These are phyloP conservation scores for Battus philenor DNA, from an alignment of 1,140 invertebrate species.

Conservation along the genomic window DNA sequence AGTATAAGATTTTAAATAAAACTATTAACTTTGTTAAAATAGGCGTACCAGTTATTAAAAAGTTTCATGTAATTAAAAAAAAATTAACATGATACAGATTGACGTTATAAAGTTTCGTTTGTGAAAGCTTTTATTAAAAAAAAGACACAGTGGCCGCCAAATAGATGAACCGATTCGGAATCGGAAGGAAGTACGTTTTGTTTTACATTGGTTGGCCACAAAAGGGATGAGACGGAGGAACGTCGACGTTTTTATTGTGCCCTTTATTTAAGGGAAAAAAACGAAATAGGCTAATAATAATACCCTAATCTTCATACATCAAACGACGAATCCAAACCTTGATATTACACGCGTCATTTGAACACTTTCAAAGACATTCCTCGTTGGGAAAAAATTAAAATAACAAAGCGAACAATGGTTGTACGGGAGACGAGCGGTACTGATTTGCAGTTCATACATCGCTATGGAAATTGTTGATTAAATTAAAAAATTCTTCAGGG, in stretches of 20 bases:
- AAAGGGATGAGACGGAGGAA: slow-evolving; percentile 40
- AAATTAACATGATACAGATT: no score
- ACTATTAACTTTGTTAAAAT: no score
- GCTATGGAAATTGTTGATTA: slow-evolving; percentile 28
- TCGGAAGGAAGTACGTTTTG: no score
- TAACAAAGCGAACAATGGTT: slow-evolving; percentile 58
- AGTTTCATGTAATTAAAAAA: no score
- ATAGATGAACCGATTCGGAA: no score
- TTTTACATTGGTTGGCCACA: slow-evolving; percentile 46
- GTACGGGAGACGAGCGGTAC: slow-evolving; percentile 17
- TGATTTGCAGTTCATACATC: slow-evolving; percentile 30
- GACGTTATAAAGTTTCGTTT: no score
- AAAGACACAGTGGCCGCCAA: no score
- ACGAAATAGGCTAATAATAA: slow-evolving; percentile 51
- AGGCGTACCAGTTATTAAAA: no score
- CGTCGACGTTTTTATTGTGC: slow-evolving; percentile 51
- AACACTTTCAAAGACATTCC: slow-evolving; percentile 72
- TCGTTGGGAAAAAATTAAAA: slow-evolving; percentile 65
- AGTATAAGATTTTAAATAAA: no score
- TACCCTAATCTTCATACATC: slow-evolving; percentile 67
- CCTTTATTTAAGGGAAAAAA: slow-evolving; percentile 56
- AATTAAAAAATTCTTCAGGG: slow-evolving; percentile 58
- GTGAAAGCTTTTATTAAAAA: no score
- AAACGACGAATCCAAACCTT: slow-evolving; percentile 60
- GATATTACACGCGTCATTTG: slow-evolving; percentile 74